Evolutionary conservation across 2,888 invertebrate species (phyloP).

Genomic region (Quadroppia sp.): DNA sequence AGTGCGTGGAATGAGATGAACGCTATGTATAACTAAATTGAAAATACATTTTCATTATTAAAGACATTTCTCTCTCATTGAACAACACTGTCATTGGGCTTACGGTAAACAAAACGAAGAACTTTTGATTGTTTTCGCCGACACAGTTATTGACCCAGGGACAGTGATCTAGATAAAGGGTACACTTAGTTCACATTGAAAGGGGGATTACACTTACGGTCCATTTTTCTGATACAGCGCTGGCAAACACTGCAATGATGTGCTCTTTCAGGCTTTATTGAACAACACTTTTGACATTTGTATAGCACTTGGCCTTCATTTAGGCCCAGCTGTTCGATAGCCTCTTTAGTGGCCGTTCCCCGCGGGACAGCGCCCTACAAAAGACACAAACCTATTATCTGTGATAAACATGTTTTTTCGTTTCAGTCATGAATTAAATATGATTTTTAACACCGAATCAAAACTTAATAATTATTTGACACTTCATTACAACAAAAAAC

Average conservation of each 20-base stretch:
- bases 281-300: constrained; percentile 93
- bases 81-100: too few species aligned
- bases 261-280: constrained; percentile 90
- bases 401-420: too few species aligned
- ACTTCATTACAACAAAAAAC: too few species aligned
- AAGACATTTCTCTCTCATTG: neutral
- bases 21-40: constrained; percentile 93
- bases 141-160: constrained; percentile 99
- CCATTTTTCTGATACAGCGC: constrained; percentile 78
- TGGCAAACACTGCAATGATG: constrained; percentile 79
- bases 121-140: constrained; percentile 98
- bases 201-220: constrained; percentile 53
- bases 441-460: too few species aligned
- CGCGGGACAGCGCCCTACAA: constrained; percentile 84
- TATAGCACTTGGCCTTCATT: constrained; percentile 87
- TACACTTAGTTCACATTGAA: neutral
- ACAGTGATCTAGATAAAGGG: constrained; percentile 62
- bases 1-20: constrained; percentile 89
- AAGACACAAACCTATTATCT: neutral
- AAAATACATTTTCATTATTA: constrained; percentile 38
- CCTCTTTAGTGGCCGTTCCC: constrained; percentile 91
- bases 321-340: constrained; percentile 85
- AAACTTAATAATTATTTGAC: too few species aligned
- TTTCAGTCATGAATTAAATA: too few species aligned
- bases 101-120: constrained; percentile 95